Conservation (phyloP, 2,888 invertebrate species). For the Argyra leucocephala region DNA sequence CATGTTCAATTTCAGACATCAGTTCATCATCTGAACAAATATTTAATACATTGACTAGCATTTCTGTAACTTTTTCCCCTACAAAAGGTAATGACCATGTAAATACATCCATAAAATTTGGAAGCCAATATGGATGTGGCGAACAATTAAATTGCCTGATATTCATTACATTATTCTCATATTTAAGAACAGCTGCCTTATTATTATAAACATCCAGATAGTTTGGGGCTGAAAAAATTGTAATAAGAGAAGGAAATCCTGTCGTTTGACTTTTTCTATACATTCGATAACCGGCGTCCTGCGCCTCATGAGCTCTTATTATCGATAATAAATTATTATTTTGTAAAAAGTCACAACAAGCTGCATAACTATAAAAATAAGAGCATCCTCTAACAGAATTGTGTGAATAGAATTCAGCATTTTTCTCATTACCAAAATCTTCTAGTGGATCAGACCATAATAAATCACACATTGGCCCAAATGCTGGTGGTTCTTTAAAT, state of each 20-base stretch:
- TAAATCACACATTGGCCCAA: constrained; percentile 98
- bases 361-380: constrained; percentile 98
- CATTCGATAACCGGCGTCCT: constrained; percentile 97
- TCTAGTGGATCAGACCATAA: constrained; percentile 99
- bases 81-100: constrained; percentile 99
- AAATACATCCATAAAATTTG: constrained; percentile 99
- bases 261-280: constrained; percentile 99
- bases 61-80: constrained; percentile 98
- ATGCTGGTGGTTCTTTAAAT: constrained; percentile 98
- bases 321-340: constrained; percentile 99
- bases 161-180: constrained; percentile 99
- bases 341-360: constrained; percentile 99
- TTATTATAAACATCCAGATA: constrained; percentile 99
- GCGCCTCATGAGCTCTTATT: constrained; percentile 99
- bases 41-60: constrained; percentile 98
- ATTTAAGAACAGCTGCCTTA: constrained; percentile 99
- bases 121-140: constrained; percentile 99
- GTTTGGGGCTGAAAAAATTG: constrained; percentile 99
- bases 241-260: constrained; percentile 98
- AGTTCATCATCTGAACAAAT: constrained; percentile 99
- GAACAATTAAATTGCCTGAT: constrained; percentile 99
- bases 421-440: constrained; percentile 95
- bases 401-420: constrained; percentile 98
- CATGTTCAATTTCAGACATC: constrained; percentile 94
- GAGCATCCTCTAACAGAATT: constrained; percentile 99